These are phyloP conservation scores for Euspilapteryx auroguttella DNA, from an alignment of 2,888 invertebrate species.

Conservation along the genomic window DNA sequence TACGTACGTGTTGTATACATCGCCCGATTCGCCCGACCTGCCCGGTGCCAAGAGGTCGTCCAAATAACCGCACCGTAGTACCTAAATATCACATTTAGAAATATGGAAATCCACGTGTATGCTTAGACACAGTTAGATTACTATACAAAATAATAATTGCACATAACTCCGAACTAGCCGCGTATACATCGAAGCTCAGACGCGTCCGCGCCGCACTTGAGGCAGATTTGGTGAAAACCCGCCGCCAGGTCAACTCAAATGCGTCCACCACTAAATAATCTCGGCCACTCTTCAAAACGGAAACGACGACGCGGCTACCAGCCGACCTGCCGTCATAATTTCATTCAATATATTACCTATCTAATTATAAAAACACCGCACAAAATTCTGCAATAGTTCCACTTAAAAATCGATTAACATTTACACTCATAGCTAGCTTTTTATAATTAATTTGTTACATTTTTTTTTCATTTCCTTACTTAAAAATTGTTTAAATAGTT, in stretches of 20 bases:
- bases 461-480: constrained; percentile 31
- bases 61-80: constrained; percentile 52
- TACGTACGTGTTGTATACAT: constrained; percentile 38
- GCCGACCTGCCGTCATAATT: constrained; percentile 51
- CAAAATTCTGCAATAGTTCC: constrained; percentile 57
- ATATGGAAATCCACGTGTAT: constrained; percentile 61
- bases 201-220: too few relatives aligned
- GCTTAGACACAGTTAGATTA: constrained; percentile 55
- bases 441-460: constrained; percentile 61
- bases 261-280: too few relatives aligned
- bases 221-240: constrained; percentile 9
- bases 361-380: constrained; percentile 63
- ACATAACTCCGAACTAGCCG: constrained; percentile 52
- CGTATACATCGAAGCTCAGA: constrained; percentile 26
- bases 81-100: constrained; percentile 64
- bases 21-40: constrained; percentile 7
- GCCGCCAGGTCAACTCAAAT: not conserved
- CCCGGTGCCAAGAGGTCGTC: constrained; percentile 16
- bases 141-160: constrained; percentile 63
- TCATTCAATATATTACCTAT: constrained; percentile 64
- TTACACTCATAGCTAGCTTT: constrained; percentile 61
- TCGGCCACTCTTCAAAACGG: too few relatives aligned
- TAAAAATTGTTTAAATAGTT: constrained; percentile 56
- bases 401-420: constrained; percentile 60
- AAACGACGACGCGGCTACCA: constrained; percentile 17